Conservation (phyloP, 2,888 invertebrate genomes). For the Trissolcus brochymenae region DNA sequence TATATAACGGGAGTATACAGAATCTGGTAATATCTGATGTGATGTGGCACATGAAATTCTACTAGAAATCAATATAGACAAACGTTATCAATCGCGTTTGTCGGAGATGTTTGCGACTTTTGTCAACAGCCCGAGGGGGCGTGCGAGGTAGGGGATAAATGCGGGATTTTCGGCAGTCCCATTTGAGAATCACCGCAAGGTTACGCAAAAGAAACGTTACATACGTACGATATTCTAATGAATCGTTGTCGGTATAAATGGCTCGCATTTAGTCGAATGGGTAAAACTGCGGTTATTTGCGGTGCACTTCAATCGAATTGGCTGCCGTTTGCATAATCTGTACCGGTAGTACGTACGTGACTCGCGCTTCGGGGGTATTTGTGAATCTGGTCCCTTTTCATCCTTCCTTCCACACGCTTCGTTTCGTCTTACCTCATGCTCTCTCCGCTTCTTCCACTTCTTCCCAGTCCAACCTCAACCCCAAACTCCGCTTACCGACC, state of each 20-base stretch:
- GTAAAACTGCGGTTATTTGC: constrained; percentile 75
- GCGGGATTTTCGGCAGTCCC: constrained; percentile 48
- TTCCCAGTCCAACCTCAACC: not conserved
- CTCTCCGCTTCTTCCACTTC: constrained; percentile 31
- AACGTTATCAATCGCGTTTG: constrained; percentile 4
- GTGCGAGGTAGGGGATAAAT: constrained; percentile 38
- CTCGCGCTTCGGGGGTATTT: constrained; percentile 50
- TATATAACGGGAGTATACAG: no score
- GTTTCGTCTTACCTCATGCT: constrained; percentile 28
- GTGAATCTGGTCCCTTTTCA: constrained; percentile 57
- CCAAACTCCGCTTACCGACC: not conserved
- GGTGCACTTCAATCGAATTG: constrained; percentile 75
- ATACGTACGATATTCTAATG: constrained; percentile 68
- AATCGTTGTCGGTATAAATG: constrained; percentile 58
- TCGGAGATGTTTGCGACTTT: constrained; percentile 11
- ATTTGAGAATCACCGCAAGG: constrained; percentile 55
- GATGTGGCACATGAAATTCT: no score
- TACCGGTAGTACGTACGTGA: constrained; percentile 61
- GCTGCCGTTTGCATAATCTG: constrained; percentile 75
- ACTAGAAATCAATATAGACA: no score
- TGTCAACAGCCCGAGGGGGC: constrained; percentile 28
- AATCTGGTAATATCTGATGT: no score
- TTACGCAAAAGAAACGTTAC: constrained; percentile 50
- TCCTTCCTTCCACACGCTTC: constrained; percentile 25
- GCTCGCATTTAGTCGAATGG: constrained; percentile 69